Conservation (phyloP, 2,888 invertebrate species). For the Ornithoptera alexandrae region DNA sequence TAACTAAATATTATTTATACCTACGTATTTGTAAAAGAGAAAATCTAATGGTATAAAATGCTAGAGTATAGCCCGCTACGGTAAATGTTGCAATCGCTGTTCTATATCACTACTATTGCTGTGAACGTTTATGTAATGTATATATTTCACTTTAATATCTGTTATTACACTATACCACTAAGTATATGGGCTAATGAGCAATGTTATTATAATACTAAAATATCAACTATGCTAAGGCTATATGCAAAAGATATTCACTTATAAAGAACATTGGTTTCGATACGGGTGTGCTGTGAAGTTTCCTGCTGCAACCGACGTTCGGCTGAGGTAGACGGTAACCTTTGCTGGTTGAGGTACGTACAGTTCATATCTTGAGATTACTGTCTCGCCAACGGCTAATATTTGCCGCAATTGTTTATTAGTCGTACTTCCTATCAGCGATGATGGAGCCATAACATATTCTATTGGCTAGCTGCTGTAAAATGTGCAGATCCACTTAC, state of each 20-base stretch:
- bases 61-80: slow-evolving; percentile 26
- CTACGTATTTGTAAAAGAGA: slow-evolving; percentile 15
- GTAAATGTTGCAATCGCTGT: slow-evolving; percentile 9
- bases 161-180: slow-evolving; percentile 14
- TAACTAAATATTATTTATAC: slow-evolving; percentile 13
- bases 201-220: slow-evolving; percentile 18
- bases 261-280: slow-evolving; percentile 19
- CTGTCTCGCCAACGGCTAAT: no score
- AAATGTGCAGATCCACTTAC: no score
- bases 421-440: no score
- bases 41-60: slow-evolving; percentile 28
- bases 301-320: slow-evolving; percentile 16
- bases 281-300: slow-evolving; percentile 2
- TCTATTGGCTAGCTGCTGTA: no score
- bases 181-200: slow-evolving; percentile 27
- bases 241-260: slow-evolving; percentile 15
- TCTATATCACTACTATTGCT: slow-evolving; percentile 4
- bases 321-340: slow-evolving; percentile 23
- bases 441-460: no score
- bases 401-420: no score
- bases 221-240: slow-evolving; percentile 24
- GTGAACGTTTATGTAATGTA: slow-evolving; percentile 1
- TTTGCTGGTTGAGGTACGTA: not conserved
- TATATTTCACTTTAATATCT: slow-evolving; percentile 1
- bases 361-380: not conserved